Evolutionary conservation across 2,113 vertebrate genomes (phyloP).

Genomic region (Maccullochella peelii): DNA sequence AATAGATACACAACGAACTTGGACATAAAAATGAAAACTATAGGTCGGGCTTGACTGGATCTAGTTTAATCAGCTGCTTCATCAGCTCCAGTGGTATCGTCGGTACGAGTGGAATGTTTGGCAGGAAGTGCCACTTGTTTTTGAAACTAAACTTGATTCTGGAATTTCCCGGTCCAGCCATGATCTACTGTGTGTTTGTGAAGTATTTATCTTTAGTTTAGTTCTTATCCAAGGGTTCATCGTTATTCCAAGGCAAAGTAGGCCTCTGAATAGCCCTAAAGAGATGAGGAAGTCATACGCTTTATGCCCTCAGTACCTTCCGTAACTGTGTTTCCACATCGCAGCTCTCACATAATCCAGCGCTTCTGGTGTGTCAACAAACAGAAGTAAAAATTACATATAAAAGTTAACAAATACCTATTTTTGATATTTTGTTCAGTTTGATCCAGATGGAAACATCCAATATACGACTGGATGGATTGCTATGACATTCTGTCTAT

Average conservation of each 20-base stretch:
- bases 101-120: not conserved
- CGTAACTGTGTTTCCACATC: too few species aligned
- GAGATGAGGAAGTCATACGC: not conserved
- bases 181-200: not conserved
- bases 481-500: too few species aligned
- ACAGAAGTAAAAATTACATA: too few species aligned
- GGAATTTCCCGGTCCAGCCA: not conserved
- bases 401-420: too few species aligned
- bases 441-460: too few species aligned
- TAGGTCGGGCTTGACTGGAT: accelerated
- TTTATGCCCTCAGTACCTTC: too few species aligned
- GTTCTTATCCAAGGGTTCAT: not conserved
- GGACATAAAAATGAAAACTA: not conserved
- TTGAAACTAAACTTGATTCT: not conserved
- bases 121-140: not conserved
- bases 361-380: too few species aligned
- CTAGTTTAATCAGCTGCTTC: not conserved
- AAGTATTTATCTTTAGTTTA: not conserved
- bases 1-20: not conserved
- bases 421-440: too few species aligned
- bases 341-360: too few species aligned
- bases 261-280: too few species aligned
- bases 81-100: not conserved
- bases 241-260: not conserved
- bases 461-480: too few species aligned